Evolutionary conservation across 2,888 invertebrate genomes (phyloP), one percentile per base, ranked within the genome.

Genomic region (Coenonympha arcania): DNA sequence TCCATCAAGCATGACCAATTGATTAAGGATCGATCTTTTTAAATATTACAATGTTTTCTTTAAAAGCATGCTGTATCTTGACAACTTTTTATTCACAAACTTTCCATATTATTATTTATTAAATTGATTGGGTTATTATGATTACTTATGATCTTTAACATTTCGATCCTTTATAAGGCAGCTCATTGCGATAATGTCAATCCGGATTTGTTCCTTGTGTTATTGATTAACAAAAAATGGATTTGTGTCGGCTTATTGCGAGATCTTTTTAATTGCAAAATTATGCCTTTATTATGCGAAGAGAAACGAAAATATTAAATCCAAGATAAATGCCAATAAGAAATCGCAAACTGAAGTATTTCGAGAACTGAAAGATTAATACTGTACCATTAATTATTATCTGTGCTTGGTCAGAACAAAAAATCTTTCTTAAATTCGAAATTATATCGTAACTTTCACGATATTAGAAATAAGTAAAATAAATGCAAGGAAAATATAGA

Each of bases 41-140:
- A 53, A 51, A 50, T 52, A 46, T 37, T 48, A 42, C 26, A 43
- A 22, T 13, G 52, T 57, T 60, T 60, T 56, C 51, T 54, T 54
- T 54, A 53, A 40, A 54, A 4, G 18, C 31, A 20, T 20, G 43
- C 22, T 22, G 22, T 43, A 50, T 30, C 47, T 8, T 55, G 57
- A 57, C 58, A 56, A 50, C 50, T 54, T 62, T n/a, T n/a, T n/a
- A n/a, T n/a, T n/a, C 56, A 55, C 57, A 53, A 56, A 46, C 49
- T 58, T 61, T 50, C 55, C 48, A n/a, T n/a, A n/a, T n/a, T n/a
- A n/a, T n/a, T n/a, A n/a, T n/a, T 34, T 48, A 56, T 47, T 44
- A 51, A 53, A 54, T 55, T 59, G 58, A 56, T 56, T 53, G 53
- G 46, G 48, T 42, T 48, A n/a, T 42, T 48, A n/a, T n/a, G n/a